Evolutionary conservation across 2,113 vertebrate species (phyloP).

Genomic region (Eurystomus gularis): DNA sequence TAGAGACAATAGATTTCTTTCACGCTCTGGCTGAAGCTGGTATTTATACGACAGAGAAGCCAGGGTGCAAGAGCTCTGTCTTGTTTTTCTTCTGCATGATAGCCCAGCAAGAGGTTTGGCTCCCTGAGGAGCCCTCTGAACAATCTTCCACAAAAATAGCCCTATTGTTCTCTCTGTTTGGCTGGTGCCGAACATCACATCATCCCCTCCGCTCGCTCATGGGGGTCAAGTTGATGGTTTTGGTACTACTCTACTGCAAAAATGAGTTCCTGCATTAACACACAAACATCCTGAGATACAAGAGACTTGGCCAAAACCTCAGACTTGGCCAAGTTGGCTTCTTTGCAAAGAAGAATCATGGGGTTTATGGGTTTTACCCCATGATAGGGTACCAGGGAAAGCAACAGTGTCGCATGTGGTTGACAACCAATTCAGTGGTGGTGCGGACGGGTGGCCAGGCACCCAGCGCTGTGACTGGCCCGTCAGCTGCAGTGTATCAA

Average conservation of each 20-base stretch:
- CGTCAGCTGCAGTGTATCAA: not conserved
- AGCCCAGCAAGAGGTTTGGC: not conserved
- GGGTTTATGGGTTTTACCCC: not conserved
- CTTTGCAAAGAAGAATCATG: not conserved
- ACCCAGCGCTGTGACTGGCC: not conserved
- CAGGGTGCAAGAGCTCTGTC: not conserved
- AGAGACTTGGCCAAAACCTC: not conserved
- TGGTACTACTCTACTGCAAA: not conserved
- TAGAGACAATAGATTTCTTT: slow-evolving; percentile 29
- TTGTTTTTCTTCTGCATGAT: not conserved
- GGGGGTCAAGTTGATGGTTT: not conserved
- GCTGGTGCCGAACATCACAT: not conserved
- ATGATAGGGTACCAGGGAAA: not conserved
- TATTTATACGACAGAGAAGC: not conserved
- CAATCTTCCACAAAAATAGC: not conserved
- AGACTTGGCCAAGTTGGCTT: not conserved
- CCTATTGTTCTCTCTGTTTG: not conserved
- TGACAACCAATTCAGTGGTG: not conserved
- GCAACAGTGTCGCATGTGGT: accelerated
- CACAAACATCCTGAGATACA: not conserved
- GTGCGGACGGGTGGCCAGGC: not conserved
- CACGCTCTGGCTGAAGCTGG: not conserved
- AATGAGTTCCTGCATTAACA: accelerated
- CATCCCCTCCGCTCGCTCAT: not conserved
- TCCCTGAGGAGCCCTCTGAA: not conserved